A percentile compares a stretch with the other conserved stretches of the same genome.
Evolutionary conservation across 2,888 invertebrate species (phyloP).

Genomic region (Patella ulyssiponensis): DNA sequence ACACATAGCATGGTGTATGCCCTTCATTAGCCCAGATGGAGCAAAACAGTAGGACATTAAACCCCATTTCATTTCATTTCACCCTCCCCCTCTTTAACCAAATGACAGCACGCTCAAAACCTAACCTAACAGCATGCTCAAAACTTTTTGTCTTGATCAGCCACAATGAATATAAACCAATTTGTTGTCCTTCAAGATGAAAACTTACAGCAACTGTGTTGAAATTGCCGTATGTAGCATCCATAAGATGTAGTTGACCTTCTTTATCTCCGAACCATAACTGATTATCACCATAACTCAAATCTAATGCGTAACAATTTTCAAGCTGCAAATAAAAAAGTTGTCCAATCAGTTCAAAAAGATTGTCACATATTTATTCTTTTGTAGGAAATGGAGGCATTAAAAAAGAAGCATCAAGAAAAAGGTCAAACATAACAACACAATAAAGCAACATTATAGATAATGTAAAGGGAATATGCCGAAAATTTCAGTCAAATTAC

Average conservation of each 20-base stretch:
- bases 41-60: too few relatives aligned
- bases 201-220: conserved; percentile 54
- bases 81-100: not conserved
- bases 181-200: too few relatives aligned
- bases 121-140: not conserved
- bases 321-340: conserved; percentile 43
- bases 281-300: conserved; percentile 63
- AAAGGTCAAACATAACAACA: too few relatives aligned
- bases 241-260: conserved; percentile 60
- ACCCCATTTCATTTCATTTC: too few relatives aligned
- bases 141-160: not conserved
- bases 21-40: too few relatives aligned
- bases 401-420: not conserved
- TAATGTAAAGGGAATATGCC: too few relatives aligned
- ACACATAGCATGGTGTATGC: too few relatives aligned
- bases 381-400: not conserved
- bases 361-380: too few relatives aligned
- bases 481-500: too few relatives aligned
- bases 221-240: conserved; percentile 60
- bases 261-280: conserved; percentile 66
- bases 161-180: too few relatives aligned
- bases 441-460: too few relatives aligned
- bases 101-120: not conserved
- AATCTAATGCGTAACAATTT: conserved; percentile 50
- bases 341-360: not conserved